Percentiles rank a stretch among this genome's conserved stretches.
These are phyloP conservation scores for Cinclus mexicanus DNA, from an alignment of 2,113 vertebrate genomes.

Conservation along the genomic window DNA sequence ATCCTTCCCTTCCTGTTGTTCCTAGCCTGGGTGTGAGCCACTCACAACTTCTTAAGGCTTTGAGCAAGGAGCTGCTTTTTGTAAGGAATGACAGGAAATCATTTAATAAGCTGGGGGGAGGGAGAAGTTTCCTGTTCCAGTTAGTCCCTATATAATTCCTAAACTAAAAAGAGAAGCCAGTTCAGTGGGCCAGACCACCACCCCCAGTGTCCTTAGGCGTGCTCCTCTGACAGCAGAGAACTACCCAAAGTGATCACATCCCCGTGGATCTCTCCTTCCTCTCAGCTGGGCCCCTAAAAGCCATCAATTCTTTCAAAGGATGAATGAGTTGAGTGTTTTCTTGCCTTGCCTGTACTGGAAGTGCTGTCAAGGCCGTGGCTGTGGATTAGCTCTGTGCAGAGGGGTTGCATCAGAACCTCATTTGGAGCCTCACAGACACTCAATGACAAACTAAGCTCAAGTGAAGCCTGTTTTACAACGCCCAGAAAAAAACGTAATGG, in stretches of 20 bases:
- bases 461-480: neutral
- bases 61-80: constrained; percentile 50
- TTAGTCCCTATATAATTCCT: neutral
- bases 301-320: neutral
- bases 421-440: neutral
- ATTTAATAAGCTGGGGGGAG: constrained; percentile 67
- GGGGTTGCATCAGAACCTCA: neutral
- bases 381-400: neutral
- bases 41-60: constrained; percentile 61
- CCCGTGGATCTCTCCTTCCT: neutral
- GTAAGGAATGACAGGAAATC: constrained; percentile 77
- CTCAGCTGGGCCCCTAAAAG: neutral
- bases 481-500: neutral
- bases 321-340: neutral
- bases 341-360: neutral
- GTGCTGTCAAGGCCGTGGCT: neutral
- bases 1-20: constrained; percentile 79
- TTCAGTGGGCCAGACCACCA: neutral
- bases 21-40: constrained; percentile 47
- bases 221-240: neutral
- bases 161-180: neutral
- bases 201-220: accelerated
- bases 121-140: constrained; percentile 54
- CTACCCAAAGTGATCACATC: neutral
- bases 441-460: neutral